Conservation (phyloP, 2,797 vertebrate species). For the Eutrigla gurnardus region DNA sequence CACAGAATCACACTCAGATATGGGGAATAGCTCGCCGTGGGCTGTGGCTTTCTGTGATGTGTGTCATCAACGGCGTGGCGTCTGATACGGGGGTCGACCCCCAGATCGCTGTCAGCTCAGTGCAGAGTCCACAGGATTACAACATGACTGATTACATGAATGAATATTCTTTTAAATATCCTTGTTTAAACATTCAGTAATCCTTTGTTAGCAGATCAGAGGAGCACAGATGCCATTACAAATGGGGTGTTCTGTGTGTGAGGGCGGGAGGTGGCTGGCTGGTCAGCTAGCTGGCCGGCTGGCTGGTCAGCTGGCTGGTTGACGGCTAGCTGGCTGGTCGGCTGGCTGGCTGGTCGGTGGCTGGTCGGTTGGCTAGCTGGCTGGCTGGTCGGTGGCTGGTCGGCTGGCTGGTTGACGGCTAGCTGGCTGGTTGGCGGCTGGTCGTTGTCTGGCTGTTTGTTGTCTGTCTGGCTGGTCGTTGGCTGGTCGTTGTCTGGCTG, state of each 20-base stretch:
- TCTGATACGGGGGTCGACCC: conserved; percentile 40
- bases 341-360: too few relatives aligned
- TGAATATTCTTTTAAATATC: conserved; percentile 60
- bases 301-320: too few relatives aligned
- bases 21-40: conserved; percentile 4
- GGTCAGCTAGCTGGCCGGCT: conserved; percentile 8
- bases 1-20: conserved; percentile 60
- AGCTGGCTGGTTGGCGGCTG: too few relatives aligned
- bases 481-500: too few relatives aligned
- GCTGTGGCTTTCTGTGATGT: conserved; percentile 28
- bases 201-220: conserved; percentile 67
- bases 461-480: too few relatives aligned
- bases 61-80: conserved; percentile 41
- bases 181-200: conserved; percentile 67
- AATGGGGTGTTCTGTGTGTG: conserved; percentile 57
- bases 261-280: conserved; percentile 52
- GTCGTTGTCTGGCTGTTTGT: too few relatives aligned
- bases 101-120: conserved; percentile 37
- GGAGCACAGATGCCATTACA: conserved; percentile 66
- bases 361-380: too few relatives aligned
- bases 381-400: too few relatives aligned
- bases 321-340: too few relatives aligned
- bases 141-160: too few relatives aligned
- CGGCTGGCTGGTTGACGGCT: too few relatives aligned
- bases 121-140: conserved; percentile 19